Percentiles rank a stretch among this genome's conserved stretches.
Evolutionary conservation across 2,113 vertebrate species (phyloP).

Genomic region (Hassar affinis): DNA sequence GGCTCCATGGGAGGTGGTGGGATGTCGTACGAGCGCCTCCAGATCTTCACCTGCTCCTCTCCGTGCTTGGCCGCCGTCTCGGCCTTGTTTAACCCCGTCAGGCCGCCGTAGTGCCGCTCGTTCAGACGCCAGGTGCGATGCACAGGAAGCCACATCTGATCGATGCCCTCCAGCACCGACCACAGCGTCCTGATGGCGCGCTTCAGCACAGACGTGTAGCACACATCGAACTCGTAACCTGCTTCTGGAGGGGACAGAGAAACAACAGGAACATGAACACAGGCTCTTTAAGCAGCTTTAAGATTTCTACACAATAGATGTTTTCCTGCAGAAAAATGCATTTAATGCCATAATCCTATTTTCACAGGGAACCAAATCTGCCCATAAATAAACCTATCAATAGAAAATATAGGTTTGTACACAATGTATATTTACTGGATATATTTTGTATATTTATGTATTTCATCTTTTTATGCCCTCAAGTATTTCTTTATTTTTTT

Average conservation of each 20-base stretch:
- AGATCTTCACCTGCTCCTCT: conserved; percentile 84
- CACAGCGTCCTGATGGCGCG: conserved; percentile 84
- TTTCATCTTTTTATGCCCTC: not conserved
- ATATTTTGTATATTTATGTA: not conserved
- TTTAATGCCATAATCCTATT: not conserved
- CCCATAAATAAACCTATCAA: not conserved
- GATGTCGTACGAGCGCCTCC: conserved; percentile 82
- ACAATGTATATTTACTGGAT: not conserved
- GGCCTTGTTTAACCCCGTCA: conserved; percentile 84
- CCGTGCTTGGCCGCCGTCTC: conserved; percentile 84
- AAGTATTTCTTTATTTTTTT: not conserved
- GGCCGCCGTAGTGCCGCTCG: conserved; percentile 82
- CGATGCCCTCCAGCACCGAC: conserved; percentile 79
- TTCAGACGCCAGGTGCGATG: conserved; percentile 84
- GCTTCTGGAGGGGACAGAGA: conserved; percentile 68
- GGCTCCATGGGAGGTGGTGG: conserved; percentile 81
- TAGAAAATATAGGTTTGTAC: not conserved
- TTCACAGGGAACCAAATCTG: not conserved
- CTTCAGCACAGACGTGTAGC: conserved; percentile 87
- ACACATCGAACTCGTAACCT: conserved; percentile 85
- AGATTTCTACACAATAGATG: not conserved
- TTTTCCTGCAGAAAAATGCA: not conserved
- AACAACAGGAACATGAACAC: not conserved
- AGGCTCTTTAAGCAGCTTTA: not conserved
- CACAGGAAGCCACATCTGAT: conserved; percentile 88